A percentile compares a stretch with the other conserved stretches of the same genome.
phyloP scores from a whole-genome alignment of 2,888 invertebrate genomes.

The Tenthredo distinguenda region DNA sequence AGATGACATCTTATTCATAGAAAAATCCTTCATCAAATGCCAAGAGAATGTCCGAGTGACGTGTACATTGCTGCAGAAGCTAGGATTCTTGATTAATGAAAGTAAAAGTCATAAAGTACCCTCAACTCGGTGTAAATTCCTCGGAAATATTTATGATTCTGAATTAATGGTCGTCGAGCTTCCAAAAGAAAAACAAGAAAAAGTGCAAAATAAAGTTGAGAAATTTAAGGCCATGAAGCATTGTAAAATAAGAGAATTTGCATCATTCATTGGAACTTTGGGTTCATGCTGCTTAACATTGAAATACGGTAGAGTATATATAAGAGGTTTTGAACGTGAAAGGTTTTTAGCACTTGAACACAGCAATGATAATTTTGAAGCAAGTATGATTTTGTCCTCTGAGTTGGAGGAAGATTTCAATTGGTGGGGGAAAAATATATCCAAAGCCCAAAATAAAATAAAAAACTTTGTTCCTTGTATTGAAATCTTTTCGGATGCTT shows the following conservation, averaged over 20 bases:
- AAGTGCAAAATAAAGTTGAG: neutral
- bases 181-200: neutral
- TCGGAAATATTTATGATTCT: neutral
- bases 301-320: slow-evolving; percentile 53
- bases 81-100: slow-evolving; percentile 28
- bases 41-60: neutral
- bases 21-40: neutral
- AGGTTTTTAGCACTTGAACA: slow-evolving; percentile 41
- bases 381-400: slow-evolving; percentile 43
- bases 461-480: neutral
- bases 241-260: slow-evolving; percentile 34
- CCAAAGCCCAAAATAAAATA: slow-evolving; percentile 43
- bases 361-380: slow-evolving; percentile 36
- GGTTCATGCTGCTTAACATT: neutral
- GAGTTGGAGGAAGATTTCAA: slow-evolving; percentile 40
- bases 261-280: neutral
- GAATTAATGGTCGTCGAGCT: neutral
- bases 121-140: neutral
- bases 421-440: slow-evolving; percentile 48
- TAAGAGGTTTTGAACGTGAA: slow-evolving; percentile 53
- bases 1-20: neutral
- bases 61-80: neutral
- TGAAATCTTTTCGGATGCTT: slow-evolving; percentile 58
- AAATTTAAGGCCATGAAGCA: neutral
- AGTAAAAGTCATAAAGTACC: neutral